Conservation (phyloP, 2,888 invertebrate species). For the Poecilobothrus nobilitatus region DNA sequence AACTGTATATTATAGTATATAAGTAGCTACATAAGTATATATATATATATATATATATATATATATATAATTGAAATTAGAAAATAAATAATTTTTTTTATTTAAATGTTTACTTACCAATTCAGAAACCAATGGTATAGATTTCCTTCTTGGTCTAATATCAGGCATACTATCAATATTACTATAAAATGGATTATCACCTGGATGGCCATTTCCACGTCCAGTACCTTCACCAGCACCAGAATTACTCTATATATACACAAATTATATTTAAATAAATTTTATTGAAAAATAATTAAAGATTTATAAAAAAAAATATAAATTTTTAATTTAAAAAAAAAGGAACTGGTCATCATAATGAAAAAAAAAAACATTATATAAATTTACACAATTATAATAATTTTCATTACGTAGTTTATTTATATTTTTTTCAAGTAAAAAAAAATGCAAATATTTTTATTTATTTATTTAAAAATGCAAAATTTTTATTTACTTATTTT, state of each 20-base stretch:
- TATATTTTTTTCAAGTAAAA: too few relatives aligned
- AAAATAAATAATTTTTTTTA: neutral
- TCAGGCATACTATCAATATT: conserved; percentile 99
- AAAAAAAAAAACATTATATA: too few relatives aligned
- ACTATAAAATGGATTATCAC: conserved; percentile 98
- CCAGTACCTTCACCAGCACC: conserved; percentile 70
- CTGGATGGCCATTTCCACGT: conserved; percentile 78
- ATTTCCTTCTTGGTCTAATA: conserved; percentile 92
- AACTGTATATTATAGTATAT: neutral
- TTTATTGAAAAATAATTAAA: too few relatives aligned
- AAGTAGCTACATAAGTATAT: neutral
- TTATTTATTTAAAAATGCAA: too few relatives aligned
- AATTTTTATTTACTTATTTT: too few relatives aligned
- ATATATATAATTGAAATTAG: too few relatives aligned
- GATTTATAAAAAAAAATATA: conserved; percentile 15
- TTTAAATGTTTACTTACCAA: conserved; percentile 66
- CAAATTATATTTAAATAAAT: too few relatives aligned
- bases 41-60: neutral
- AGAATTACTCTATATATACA: conserved; percentile 64
- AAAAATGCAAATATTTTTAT: too few relatives aligned
- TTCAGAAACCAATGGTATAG: conserved; percentile 96
- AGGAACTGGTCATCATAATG: neutral
- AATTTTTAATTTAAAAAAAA: conserved; percentile 15
- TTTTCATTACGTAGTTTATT: too few relatives aligned
- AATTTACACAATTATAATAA: too few relatives aligned